phyloP scores from a whole-genome alignment of 2,113 vertebrate species.

The Alosa alosa region DNA sequence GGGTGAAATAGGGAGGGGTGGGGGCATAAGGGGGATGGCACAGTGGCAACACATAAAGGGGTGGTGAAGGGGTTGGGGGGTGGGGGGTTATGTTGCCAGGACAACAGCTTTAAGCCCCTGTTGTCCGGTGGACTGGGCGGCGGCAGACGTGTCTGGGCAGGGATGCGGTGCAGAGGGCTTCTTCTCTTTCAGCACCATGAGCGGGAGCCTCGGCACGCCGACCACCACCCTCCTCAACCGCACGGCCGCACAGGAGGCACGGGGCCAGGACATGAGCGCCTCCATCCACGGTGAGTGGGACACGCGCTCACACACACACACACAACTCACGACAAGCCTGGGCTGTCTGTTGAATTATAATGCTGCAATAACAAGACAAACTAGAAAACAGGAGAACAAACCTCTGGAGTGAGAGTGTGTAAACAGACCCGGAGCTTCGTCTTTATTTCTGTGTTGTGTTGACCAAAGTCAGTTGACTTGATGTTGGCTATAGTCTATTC shows the following conservation, averaged over 20 bases:
- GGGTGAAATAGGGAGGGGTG: neutral
- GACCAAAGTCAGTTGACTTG: neutral
- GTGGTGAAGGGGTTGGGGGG: conserved; percentile 36
- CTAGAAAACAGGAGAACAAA: neutral
- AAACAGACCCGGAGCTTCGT: neutral
- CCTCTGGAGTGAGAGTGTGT: neutral
- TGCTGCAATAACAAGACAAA: neutral
- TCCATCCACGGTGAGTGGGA: conserved; percentile 34
- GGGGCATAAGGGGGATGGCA: neutral
- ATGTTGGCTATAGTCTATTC: neutral
- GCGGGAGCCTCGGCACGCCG: conserved; percentile 40
- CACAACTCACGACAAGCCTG: neutral
- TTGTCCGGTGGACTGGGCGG: conserved; percentile 60
- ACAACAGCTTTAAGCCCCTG: conserved; percentile 53
- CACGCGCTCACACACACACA: neutral
- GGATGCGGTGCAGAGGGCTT: conserved; percentile 25
- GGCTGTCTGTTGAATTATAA: neutral
- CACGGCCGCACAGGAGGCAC: conserved; percentile 43
- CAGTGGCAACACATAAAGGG: conserved; percentile 24
- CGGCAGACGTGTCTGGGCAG: conserved; percentile 39
- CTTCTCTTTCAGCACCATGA: conserved; percentile 60
- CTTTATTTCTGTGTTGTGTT: neutral
- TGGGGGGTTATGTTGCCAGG: conserved; percentile 51
- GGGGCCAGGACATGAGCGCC: conserved; percentile 38
- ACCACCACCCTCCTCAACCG: conserved; percentile 48